These are phyloP conservation scores for Leucoptera coffeella DNA, from an alignment of 2,888 invertebrate genomes.

Conservation along the genomic window DNA sequence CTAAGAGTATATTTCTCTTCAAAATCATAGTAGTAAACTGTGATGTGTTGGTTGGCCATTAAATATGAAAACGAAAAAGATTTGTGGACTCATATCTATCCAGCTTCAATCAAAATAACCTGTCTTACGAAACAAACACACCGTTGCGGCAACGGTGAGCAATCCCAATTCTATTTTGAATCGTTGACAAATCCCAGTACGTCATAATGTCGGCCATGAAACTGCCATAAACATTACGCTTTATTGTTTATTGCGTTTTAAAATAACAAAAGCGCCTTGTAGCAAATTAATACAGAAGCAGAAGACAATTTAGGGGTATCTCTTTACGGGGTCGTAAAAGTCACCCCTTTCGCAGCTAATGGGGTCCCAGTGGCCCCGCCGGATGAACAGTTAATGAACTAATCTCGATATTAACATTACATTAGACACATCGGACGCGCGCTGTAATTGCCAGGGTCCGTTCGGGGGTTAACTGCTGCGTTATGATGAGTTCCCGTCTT, in stretches of 20 bases:
- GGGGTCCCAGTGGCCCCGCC: conserved; percentile 5
- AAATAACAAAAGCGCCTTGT: conserved; percentile 3
- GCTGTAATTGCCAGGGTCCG: conserved; percentile 16
- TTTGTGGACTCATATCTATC: neutral
- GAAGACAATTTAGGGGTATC: conserved; percentile 26
- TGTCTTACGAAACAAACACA: neutral
- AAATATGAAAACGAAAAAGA: too few relatives aligned
- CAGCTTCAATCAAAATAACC: neutral
- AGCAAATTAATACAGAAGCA: conserved; percentile 33
- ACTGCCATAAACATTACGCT: too few relatives aligned
- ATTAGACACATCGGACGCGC: conserved; percentile 43
- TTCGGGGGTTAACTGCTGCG: conserved; percentile 5
- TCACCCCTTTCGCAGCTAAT: conserved; percentile 5
- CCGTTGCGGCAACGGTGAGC: neutral
- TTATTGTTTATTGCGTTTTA: too few relatives aligned
- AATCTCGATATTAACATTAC: conserved; percentile 52
- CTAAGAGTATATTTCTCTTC: too few relatives aligned
- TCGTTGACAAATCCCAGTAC: too few relatives aligned
- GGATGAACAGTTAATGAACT: conserved; percentile 50
- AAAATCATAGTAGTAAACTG: too few relatives aligned
- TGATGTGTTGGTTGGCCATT: too few relatives aligned
- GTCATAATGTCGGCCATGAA: too few relatives aligned
- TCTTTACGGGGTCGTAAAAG: conserved; percentile 26
- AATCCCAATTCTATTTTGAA: too few relatives aligned
- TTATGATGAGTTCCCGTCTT: too few relatives aligned